Evolutionary conservation across 1,140 invertebrate genomes (phyloP), one percentile per base, ranked within the genome.

Genomic region (Drosophila guanche): DNA sequence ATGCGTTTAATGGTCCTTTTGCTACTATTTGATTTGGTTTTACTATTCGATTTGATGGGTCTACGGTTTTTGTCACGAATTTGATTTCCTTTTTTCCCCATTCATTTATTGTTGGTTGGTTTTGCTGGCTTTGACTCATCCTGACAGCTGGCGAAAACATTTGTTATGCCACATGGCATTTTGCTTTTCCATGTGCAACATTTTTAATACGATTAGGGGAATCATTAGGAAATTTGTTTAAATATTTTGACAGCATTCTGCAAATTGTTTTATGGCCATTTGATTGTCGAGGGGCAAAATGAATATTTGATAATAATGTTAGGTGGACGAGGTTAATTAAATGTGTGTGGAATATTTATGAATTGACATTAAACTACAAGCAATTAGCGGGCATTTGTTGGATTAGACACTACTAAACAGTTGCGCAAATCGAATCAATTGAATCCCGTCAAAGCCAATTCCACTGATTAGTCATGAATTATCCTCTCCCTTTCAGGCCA

Each of bases 401-500:
- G 62, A 68, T 68, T 69, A 68, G 51, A 68, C 12, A 27, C 33
- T 37, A 27, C 23, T 20, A 20, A 25, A n/a, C 42, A 47, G 55
- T 67, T 20, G 16, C 27, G 29, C 8, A 47, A 68, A 68, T 68
- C 47, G 59, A 68, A 68, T 69, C 56, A 69, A 68, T 47, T 56
- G 23, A 68, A 56, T 56, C 33, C 51, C 63, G 8, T 8, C 27
- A 12, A n/a, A 6, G 42, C 56, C 2, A 27, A 6, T 20, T 27
- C 22, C 0, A 5, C n/a, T 14, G 59, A 33, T 45, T 61, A 14
- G 22, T 23, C n/a, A 43, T 23, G 37, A 52, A 45, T 40, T 58
- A 37, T 55, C 29, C 27, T 73, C 27, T 83, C 45, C 53, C 25
- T 76, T 93, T 92, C 91, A 94, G 93, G 93, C 93, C 53, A 94